Evolutionary conservation across 2,113 vertebrate species (phyloP).

Genomic region (Nerophis lumbriciformis): DNA sequence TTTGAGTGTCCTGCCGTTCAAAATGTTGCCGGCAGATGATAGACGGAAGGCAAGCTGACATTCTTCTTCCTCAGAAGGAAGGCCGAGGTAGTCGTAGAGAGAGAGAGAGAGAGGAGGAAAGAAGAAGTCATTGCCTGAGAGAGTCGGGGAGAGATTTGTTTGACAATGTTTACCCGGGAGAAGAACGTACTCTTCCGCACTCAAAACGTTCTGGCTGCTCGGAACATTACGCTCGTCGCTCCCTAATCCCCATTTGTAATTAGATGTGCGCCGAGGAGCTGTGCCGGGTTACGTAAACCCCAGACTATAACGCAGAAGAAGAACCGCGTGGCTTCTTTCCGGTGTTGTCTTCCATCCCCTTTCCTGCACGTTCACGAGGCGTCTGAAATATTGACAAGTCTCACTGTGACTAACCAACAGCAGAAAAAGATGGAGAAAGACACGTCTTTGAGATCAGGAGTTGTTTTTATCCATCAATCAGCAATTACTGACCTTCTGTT

Average conservation of each 20-base stretch:
- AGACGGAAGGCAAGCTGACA: constrained; percentile 28
- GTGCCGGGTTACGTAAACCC: constrained; percentile 55
- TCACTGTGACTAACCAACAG: constrained; percentile 29
- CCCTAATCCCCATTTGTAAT: constrained; percentile 66
- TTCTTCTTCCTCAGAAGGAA: constrained; percentile 13
- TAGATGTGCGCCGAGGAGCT: constrained; percentile 59
- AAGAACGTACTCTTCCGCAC: constrained; percentile 40
- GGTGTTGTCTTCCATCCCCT: neutral
- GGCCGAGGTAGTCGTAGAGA: constrained; percentile 6
- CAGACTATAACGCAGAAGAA: constrained; percentile 20
- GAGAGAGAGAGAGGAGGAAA: constrained; percentile 11
- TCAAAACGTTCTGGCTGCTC: constrained; percentile 42
- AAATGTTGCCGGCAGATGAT: constrained; percentile 32
- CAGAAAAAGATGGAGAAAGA: neutral
- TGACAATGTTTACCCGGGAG: constrained; percentile 44
- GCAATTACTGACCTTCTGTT: too few relatives aligned
- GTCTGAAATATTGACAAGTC: constrained; percentile 65
- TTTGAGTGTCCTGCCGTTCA: constrained; percentile 35
- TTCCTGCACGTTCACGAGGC: neutral
- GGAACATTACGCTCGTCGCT: constrained; percentile 38
- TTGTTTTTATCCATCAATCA: too few relatives aligned
- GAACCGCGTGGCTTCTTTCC: constrained; percentile 5
- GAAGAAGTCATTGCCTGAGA: constrained; percentile 22
- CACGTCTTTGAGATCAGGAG: too few relatives aligned
- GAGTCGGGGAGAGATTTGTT: constrained; percentile 29